Base-by-base conservation (phyloP, 2,888 invertebrate species). In the Belgica antarctica region DNA sequence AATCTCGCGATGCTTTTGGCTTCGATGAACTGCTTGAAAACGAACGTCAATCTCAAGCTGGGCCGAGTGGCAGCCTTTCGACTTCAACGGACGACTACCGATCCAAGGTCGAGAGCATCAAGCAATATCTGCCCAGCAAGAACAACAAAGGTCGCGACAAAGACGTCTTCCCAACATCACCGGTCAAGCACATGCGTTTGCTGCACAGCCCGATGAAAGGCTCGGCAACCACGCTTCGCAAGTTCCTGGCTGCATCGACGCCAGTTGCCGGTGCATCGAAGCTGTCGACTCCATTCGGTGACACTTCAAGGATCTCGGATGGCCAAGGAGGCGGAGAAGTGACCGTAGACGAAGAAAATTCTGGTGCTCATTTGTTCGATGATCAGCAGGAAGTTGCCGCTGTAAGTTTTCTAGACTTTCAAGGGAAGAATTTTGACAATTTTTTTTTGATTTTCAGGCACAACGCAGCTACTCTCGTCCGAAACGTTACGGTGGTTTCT, bases 111-210 rank as follows among this genome's bases (percentile, higher is more conserved):
- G 41, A 41, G 3, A 41, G 24, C 4, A 22, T 52, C 10, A 52
- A 24, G 12, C 17, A 52, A 22, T 52, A 52, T 24, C 12, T 52
- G 52, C 52, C 52, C 10, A 52, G 52, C 52, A 52, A 52, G 17
- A 52, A 24, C 17, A n/a, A 7, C 52, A 52, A 52, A 24, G 15
- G 22, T 22, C 52, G 52, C 22, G 52, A 52, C 52, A 15, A 24
- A 8, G 52, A 22, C 17, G 22, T 52, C 2, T 52, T 52, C 17
- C 19, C 52, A 22, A 52, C 52, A 19, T 19, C 52, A 10, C 52
- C 52, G 5, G 22, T 22, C 3, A 52, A 52, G 24, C 19, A 3
- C 8, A 47, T n/a, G 47, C 7, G 15, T 15, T 24, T 52, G 17
- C 22, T 52, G 19, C 3, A 10, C 8, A 52, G 52, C 22, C 52